Conservation (phyloP, 2,797 vertebrate genomes). For the Rhinogobio ventralis region DNA sequence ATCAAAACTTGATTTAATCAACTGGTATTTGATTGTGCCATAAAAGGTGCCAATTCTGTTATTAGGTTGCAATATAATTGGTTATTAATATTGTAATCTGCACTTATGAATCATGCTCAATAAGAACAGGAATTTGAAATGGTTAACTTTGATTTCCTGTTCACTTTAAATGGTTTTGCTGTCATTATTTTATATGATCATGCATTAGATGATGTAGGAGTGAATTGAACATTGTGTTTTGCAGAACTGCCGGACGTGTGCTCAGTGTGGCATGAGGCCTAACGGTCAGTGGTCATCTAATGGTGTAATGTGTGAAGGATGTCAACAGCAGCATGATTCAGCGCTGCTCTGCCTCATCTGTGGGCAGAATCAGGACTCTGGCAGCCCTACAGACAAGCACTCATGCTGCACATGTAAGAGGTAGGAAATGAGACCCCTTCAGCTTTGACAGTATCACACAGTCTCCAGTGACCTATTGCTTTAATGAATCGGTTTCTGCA, state of each 20-base stretch:
- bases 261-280: slow-evolving; percentile 87
- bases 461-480: not conserved
- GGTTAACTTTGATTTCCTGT: not conserved
- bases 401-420: slow-evolving; percentile 90
- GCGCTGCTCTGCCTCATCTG: slow-evolving; percentile 87
- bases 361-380: slow-evolving; percentile 79
- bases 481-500: not conserved
- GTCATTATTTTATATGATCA: not conserved
- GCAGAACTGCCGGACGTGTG: slow-evolving; percentile 93
- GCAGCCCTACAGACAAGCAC: slow-evolving; percentile 82
- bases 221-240: not conserved
- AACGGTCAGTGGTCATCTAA: slow-evolving; percentile 91
- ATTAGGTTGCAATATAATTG: not conserved
- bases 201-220: not conserved
- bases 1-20: not conserved
- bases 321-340: slow-evolving; percentile 85
- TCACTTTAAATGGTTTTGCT: not conserved
- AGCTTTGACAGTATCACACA: slow-evolving; percentile 13
- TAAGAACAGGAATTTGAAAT: not conserved
- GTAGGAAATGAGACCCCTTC: slow-evolving; percentile 71
- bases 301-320: slow-evolving; percentile 88
- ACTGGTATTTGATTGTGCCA: not conserved
- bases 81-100: not conserved
- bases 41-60: no score
- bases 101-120: not conserved